Percentiles rank a stretch among this genome's conserved stretches.
Evolutionary conservation across 2,888 invertebrate species (phyloP).

Genomic region (Halictus ligatus): DNA sequence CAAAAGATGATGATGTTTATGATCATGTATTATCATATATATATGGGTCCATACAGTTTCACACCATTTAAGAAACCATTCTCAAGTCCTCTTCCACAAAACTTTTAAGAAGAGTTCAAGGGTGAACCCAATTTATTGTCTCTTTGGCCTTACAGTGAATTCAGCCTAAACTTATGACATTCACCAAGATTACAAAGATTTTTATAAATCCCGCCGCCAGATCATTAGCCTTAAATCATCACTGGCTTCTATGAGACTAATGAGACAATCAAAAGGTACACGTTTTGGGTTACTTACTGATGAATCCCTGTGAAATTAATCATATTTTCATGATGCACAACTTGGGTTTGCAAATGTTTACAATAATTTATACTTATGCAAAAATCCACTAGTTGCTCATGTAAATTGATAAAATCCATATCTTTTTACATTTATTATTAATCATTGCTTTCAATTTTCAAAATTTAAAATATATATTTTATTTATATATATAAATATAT

Average conservation of each 20-base stretch:
- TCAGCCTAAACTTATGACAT: conserved; percentile 75
- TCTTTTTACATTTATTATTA: not conserved
- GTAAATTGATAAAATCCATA: not conserved
- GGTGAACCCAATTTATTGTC: conserved; percentile 76
- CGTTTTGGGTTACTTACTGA: conserved; percentile 62
- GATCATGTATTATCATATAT: conserved; percentile 39
- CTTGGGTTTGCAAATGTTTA: not conserved
- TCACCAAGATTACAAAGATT: conserved; percentile 84
- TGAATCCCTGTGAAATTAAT: conserved; percentile 57
- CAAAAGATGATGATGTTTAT: conserved; percentile 24
- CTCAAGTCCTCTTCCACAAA: conserved; percentile 61
- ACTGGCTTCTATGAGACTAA: conserved; percentile 77
- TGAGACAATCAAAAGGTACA: conserved; percentile 67
- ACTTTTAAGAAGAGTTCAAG: conserved; percentile 67
- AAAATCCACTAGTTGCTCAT: not conserved
- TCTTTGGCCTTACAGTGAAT: conserved; percentile 84
- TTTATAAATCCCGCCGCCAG: conserved; percentile 79
- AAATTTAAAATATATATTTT: no score
- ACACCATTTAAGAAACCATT: conserved; percentile 47
- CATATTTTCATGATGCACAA: not conserved
- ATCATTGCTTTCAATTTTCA: not conserved
- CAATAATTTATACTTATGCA: not conserved
- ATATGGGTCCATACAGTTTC: conserved; percentile 61
- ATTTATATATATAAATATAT: not conserved
- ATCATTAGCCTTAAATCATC: conserved; percentile 83